Percentiles rank a stretch among this genome's conserved stretches.
Evolutionary conservation across 1,140 invertebrate genomes (phyloP).

Genomic region (Chymomyza costata): DNA sequence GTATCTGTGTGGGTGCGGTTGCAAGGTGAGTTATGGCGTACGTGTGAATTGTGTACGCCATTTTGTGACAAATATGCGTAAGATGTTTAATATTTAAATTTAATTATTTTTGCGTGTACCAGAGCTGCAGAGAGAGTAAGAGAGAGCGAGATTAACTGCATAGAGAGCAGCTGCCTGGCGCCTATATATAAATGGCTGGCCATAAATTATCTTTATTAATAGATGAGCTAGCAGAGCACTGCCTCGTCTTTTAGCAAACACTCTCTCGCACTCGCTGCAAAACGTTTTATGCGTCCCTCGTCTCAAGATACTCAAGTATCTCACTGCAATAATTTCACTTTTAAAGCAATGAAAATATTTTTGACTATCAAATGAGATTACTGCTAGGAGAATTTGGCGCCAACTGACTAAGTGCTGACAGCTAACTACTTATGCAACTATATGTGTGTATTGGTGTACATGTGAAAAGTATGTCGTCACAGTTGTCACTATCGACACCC

Average conservation of each 20-base stretch:
- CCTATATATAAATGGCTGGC: constrained; percentile 37
- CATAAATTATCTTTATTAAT: constrained; percentile 64
- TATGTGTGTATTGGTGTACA: constrained; percentile 53
- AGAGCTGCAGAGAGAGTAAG: too few species aligned
- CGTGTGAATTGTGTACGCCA: constrained; percentile 35
- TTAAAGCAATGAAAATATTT: constrained; percentile 58
- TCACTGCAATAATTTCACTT: constrained; percentile 29
- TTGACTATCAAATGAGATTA: constrained; percentile 37
- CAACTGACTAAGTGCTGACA: constrained; percentile 49
- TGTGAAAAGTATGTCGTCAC: constrained; percentile 67
- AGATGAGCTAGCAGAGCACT: constrained; percentile 39
- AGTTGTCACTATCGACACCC: constrained; percentile 68
- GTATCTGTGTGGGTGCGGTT: constrained; percentile 36
- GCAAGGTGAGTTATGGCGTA: constrained; percentile 46
- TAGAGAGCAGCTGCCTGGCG: constrained; percentile 3
- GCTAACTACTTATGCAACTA: constrained; percentile 45
- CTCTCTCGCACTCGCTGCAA: too few species aligned
- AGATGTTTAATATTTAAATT: constrained; percentile 72
- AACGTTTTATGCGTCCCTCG: too few species aligned
- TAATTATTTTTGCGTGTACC: constrained; percentile 67
- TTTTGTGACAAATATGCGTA: constrained; percentile 61
- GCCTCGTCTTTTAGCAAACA: neutral
- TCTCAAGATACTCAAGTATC: too few species aligned
- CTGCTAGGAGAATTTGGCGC: constrained; percentile 35
- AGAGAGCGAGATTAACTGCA: too few species aligned